Conservation (phyloP, 2,113 vertebrate genomes). For the Lucifuga dentata region DNA sequence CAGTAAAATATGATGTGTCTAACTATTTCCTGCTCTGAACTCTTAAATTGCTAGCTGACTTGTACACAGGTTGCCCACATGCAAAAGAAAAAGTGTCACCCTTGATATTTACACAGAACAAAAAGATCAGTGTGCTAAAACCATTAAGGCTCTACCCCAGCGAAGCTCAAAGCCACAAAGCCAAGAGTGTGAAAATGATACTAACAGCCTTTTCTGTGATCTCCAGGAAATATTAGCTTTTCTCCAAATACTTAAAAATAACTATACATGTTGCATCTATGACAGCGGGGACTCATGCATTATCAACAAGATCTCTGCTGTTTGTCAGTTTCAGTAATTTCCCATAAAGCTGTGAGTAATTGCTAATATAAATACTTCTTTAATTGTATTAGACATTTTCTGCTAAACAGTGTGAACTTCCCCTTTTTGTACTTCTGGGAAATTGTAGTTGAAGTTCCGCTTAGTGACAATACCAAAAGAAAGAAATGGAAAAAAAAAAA, state of each 20-base stretch:
- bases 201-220: too few species aligned
- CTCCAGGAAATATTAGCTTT: too few species aligned
- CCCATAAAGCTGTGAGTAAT: slow-evolving; percentile 28
- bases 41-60: slow-evolving; percentile 39
- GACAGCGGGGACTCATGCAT: neutral
- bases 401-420: slow-evolving; percentile 81
- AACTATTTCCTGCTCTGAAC: slow-evolving; percentile 65
- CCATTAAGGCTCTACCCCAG: neutral
- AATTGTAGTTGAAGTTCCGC: slow-evolving; percentile 79
- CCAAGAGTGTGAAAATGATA: slow-evolving; percentile 32
- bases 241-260: too few species aligned
- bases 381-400: slow-evolving; percentile 60
- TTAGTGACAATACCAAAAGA: slow-evolving; percentile 69
- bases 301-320: neutral
- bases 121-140: neutral
- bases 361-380: slow-evolving; percentile 51
- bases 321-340: slow-evolving; percentile 13
- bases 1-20: slow-evolving; percentile 28
- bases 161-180: slow-evolving; percentile 25
- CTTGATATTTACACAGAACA: slow-evolving; percentile 8
- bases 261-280: neutral
- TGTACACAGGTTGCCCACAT: slow-evolving; percentile 26
- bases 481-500: slow-evolving; percentile 41
- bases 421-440: slow-evolving; percentile 86
- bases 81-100: slow-evolving; percentile 11